A percentile compares a stretch with the other conserved stretches of the same genome.
Conservation (phyloP, 2,888 invertebrate genomes). For the Rhagonycha lutea region DNA sequence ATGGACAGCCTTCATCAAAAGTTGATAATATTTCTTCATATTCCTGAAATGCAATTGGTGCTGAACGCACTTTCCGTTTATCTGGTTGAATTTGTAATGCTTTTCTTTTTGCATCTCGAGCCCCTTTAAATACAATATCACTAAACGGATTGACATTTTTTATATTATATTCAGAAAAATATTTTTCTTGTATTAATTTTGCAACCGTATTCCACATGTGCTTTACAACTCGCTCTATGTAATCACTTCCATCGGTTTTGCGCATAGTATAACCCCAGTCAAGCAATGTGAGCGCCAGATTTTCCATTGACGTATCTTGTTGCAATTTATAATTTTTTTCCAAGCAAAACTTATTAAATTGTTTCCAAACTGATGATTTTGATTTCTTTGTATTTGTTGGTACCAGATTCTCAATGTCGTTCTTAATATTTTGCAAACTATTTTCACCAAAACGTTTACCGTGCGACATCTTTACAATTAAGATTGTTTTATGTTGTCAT, state of each 20-base stretch:
- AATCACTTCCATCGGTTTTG: background rate
- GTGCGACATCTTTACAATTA: background rate
- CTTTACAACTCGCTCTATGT: background rate
- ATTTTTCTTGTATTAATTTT: background rate
- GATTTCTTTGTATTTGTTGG: background rate
- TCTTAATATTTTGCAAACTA: too few relatives aligned
- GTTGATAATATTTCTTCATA: background rate
- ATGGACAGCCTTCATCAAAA: background rate
- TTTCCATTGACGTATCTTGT: background rate
- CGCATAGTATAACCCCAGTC: background rate
- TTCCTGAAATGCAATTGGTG: background rate
- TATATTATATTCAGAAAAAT: background rate
- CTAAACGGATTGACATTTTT: background rate
- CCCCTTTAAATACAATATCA: background rate
- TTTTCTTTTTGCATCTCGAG: slow-evolving; percentile 1
- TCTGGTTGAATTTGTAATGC: background rate
- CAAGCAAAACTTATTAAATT: background rate
- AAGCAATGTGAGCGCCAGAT: background rate
- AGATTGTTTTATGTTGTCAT: too few relatives aligned
- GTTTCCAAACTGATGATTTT: background rate
- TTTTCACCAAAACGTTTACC: too few relatives aligned
- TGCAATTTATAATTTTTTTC: background rate
- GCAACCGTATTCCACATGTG: background rate
- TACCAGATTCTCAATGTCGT: too few relatives aligned
- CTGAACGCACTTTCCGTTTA: background rate